Percentiles rank a stretch among this genome's conserved stretches.
These are phyloP conservation scores for Microcebus lehilahytsara DNA, from an alignment of 2,113 vertebrate species.

Conservation along the genomic window DNA sequence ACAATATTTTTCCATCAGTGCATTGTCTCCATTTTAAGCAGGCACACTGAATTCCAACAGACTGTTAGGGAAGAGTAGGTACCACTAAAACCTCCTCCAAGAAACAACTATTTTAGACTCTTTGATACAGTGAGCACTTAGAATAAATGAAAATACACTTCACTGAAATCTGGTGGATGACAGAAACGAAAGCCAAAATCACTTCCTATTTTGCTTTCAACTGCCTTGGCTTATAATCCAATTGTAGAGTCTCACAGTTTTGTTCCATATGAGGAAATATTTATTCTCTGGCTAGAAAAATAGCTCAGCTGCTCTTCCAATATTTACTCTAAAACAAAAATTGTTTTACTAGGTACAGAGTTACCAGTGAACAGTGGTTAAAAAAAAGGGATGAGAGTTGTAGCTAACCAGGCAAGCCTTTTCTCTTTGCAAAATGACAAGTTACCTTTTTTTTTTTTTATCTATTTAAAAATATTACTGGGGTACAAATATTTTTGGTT, in stretches of 20 bases:
- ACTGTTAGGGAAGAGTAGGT: not conserved
- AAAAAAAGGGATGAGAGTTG: not conserved
- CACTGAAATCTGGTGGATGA: slow-evolving; percentile 21
- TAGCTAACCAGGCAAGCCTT: not conserved
- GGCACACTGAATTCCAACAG: not conserved
- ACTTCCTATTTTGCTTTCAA: not conserved
- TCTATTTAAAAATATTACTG: no score
- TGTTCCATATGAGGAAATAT: slow-evolving; percentile 26
- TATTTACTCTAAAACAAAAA: slow-evolving; percentile 53
- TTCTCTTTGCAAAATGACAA: not conserved
- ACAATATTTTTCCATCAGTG: not conserved
- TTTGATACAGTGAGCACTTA: not conserved
- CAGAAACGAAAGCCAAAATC: slow-evolving; percentile 22
- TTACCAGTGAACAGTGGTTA: not conserved
- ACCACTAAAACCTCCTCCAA: slow-evolving; percentile 14
- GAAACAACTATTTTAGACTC: slow-evolving; percentile 36
- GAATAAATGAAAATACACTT: slow-evolving; percentile 26
- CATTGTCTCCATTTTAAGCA: slow-evolving; percentile 3
- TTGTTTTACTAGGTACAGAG: not conserved
- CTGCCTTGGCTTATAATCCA: slow-evolving; percentile 17
- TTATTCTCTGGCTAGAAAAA: slow-evolving; percentile 56
- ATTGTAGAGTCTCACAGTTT: slow-evolving; percentile 41
- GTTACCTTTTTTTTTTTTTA: not conserved
- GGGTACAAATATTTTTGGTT: no score
- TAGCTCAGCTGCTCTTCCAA: slow-evolving; percentile 22